Evolutionary conservation across 2,113 vertebrate species (phyloP), one percentile per base, ranked within the genome.

Genomic region (Geothlypis trichas): DNA sequence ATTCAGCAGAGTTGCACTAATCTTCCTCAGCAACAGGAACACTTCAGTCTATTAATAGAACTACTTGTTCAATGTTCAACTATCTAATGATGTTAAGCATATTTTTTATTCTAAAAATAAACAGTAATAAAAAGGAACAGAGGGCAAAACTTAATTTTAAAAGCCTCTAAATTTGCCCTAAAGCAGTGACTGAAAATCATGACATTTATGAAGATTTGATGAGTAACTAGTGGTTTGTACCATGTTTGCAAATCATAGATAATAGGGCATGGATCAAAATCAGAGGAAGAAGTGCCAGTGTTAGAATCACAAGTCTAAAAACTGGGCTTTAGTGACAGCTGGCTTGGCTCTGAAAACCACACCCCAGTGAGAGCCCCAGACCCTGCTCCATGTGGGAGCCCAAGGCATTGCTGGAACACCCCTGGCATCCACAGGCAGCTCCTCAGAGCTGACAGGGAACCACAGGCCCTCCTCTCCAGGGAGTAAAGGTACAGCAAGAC

Each of bases 11-110:
- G 52, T 92, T 95, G 24, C 69, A 75, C 57, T 77, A 92, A 84
- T 93, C 65, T 95, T 74, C 80, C 80, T 81, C 86, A 78, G 86
- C 51, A 95, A 95, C 79, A 89, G 83, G 91, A 95, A 63, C 47
- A 51, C 31, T 90, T 90, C 6, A 0, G 39, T 47, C 65, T 95
- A 90, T 93, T 86, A 95, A 93, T 86, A 93, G 92, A 86, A 77
- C 31, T 66, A 76, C 52, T 87, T 80, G 24, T 66, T 94, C 73
- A 54, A 21, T n/a, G 66, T 78, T 91, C 77, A 86, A 57, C 39
- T 92, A 84, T 67, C 68, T 55, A 90, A 77, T 63, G 12, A 81
- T 46, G 23, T 75, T 78, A 63, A 78, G 20, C 30, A 10, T 63
- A 71, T 67, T 89, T 75, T 44, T 77, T 84, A 74, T 71, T 71